A percentile compares a stretch with the other conserved stretches of the same genome.
Evolutionary conservation across 2,113 vertebrate genomes (phyloP).

Genomic region (Anoura caudifer): DNA sequence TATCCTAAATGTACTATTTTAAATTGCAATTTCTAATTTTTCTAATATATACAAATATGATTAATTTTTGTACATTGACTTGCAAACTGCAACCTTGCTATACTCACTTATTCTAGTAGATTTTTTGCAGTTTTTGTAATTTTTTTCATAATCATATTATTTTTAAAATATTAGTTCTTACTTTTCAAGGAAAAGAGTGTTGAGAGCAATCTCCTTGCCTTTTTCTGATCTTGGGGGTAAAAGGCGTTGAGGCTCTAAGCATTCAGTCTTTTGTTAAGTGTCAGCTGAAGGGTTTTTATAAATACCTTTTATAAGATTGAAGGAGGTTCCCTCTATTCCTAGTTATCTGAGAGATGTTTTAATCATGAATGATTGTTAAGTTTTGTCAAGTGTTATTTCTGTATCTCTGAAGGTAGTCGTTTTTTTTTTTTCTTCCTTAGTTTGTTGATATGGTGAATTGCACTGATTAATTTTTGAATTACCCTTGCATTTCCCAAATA

Average conservation of each 20-base stretch:
- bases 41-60: background rate
- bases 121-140: background rate
- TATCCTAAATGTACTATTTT: constrained; percentile 8
- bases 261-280: background rate
- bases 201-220: background rate
- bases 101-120: background rate
- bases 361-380: background rate
- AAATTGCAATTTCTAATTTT: background rate
- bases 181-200: background rate
- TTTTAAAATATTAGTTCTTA: background rate
- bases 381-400: background rate
- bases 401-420: background rate
- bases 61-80: background rate
- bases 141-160: background rate
- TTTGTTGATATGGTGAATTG: background rate
- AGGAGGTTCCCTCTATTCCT: background rate
- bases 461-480: background rate
- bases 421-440: background rate
- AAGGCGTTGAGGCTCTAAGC: background rate
- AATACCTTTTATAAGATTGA: background rate
- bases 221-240: background rate
- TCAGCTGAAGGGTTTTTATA: background rate
- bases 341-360: background rate
- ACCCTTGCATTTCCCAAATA: background rate
- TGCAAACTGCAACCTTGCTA: background rate